Evolutionary conservation across 2,888 invertebrate genomes (phyloP), one percentile per base, ranked within the genome.

Genomic region (Mimumesa dahlbomi): DNA sequence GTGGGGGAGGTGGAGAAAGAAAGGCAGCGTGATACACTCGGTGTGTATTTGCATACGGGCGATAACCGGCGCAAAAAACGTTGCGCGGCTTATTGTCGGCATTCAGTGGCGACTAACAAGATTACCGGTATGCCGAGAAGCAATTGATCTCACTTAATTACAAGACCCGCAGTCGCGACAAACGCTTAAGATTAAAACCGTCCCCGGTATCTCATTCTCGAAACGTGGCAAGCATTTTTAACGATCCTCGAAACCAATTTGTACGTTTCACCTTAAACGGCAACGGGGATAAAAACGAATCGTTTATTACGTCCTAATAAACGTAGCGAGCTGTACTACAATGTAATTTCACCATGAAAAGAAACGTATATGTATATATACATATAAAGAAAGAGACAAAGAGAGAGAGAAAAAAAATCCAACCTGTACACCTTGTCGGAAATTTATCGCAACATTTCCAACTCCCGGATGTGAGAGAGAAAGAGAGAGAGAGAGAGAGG

Each of bases 141-240:
- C 68, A 73, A 73, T 73, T 73, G 73, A 73, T 73, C 73, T 73
- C 73, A 58, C 73, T 73, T 73, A 73, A 73, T 73, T 73, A 73
- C 72, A 52, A 54, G 54, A 14, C 21, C 43, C 18, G 31, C 65
- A 42, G 48, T 65, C 54, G 59, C 56, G 72, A 72, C 72, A 61
- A 64, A 72, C 71, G 58, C 54, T 56, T 54, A 58, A 64, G 71
- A 72, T 72, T 64, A 54, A 50, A 46, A 29, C 31, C 18, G n/a
- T 21, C 25, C 29, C 7, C 21, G 9, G 65, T 43, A 48, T 61
- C 50, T 40, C 22, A 19, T 19, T 48, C 58, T 22, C 48, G 42
- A 53, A 45, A 43, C 2, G 2, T 22, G 9, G 21, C 11, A 16
- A 43, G 29, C 13, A 19, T 6, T 31, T 31, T 42, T 50, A 48